These are phyloP conservation scores for Scomber scombrus DNA, from an alignment of 2,113 vertebrate genomes.

Conservation along the genomic window DNA sequence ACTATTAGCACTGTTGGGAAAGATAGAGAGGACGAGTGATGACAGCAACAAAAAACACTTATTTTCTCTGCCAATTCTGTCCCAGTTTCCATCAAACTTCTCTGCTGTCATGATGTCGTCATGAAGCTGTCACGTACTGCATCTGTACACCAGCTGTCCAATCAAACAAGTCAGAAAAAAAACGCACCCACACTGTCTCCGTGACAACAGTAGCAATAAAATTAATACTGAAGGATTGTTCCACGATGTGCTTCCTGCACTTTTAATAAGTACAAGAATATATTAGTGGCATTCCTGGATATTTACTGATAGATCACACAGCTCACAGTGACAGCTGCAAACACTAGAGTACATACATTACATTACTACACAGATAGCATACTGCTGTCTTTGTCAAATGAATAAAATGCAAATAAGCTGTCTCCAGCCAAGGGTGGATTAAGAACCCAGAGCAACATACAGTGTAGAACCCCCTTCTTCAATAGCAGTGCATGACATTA, in stretches of 20 bases:
- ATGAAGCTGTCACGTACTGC: not conserved
- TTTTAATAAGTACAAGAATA: not conserved
- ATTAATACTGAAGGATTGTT: not conserved
- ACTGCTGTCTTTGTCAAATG: not conserved
- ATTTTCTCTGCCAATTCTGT: conserved; percentile 16
- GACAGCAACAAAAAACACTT: not conserved
- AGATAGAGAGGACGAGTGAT: conserved; percentile 6
- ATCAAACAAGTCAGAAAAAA: not conserved
- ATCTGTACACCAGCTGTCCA: not conserved
- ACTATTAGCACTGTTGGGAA: conserved; percentile 30
- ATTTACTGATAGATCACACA: not conserved
- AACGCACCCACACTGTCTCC: not conserved
- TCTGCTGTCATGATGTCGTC: not conserved
- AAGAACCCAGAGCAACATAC: not conserved
- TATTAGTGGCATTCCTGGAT: not conserved
- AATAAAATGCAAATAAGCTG: not conserved
- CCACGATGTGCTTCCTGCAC: no score
- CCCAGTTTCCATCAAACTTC: conserved; percentile 32
- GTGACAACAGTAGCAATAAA: not conserved
- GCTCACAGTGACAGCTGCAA: no score
- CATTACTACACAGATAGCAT: no score
- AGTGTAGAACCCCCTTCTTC: not conserved
- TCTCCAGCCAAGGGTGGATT: not conserved
- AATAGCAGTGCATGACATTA: no score
- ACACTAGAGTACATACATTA: not conserved